phyloP scores from a whole-genome alignment of 2,113 vertebrate species.

The Callaeas wilsoni region DNA sequence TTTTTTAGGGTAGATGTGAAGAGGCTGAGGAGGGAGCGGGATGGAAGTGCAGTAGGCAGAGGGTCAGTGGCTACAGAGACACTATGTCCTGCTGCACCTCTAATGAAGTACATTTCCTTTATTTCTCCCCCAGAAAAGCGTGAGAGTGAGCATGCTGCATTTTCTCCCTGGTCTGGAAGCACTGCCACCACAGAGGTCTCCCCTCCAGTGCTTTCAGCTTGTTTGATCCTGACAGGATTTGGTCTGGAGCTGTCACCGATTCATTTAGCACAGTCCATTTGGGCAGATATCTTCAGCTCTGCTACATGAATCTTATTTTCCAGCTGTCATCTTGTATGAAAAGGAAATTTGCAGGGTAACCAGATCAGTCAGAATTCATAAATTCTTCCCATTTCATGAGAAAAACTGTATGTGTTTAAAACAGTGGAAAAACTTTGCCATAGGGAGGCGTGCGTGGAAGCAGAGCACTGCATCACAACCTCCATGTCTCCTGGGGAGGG shows the following conservation, averaged over 20 bases:
- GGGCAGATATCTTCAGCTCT: background rate
- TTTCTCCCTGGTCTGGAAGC: background rate
- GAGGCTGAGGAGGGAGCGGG: accelerated
- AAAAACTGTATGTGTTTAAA: background rate
- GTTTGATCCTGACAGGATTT: background rate
- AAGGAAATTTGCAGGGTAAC: background rate
- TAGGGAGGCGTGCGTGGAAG: background rate
- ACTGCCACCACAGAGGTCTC: background rate
- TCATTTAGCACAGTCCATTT: background rate
- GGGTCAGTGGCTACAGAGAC: background rate
- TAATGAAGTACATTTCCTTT: background rate
- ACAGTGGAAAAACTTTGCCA: background rate
- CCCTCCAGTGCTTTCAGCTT: background rate
- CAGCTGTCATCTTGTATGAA: background rate
- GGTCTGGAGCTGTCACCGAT: background rate
- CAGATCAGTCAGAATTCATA: background rate
- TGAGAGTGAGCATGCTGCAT: background rate
- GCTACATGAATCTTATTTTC: background rate
- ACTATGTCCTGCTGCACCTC: background rate
- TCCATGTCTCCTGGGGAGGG: background rate
- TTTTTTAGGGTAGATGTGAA: background rate
- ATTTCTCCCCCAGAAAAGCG: accelerated
- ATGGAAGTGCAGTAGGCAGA: background rate
- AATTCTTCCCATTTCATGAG: background rate
- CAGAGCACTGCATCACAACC: background rate